phyloP scores from a whole-genome alignment of 2,888 invertebrate species.

The Drosophila longiperda region DNA sequence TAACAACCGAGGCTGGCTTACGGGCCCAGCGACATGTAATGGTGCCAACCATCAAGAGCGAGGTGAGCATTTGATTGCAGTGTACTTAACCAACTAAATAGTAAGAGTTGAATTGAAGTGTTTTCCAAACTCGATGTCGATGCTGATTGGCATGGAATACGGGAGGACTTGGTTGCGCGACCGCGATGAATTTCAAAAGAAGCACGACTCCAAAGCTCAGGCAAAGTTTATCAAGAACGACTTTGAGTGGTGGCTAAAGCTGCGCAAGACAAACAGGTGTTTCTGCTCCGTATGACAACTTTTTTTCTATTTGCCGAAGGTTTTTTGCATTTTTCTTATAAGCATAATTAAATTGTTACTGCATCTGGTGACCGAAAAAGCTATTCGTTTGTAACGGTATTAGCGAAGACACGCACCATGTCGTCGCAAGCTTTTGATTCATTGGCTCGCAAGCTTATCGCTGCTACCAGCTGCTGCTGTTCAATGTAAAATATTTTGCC shows the following conservation, averaged over 20 bases:
- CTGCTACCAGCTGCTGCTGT: slow-evolving; percentile 3
- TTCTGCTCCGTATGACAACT: slow-evolving; percentile 54
- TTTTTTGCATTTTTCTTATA: slow-evolving; percentile 1
- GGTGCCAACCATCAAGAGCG: slow-evolving; percentile 61
- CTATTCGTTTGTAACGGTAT: slow-evolving; percentile 29
- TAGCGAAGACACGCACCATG: slow-evolving; percentile 34
- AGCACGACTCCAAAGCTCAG: slow-evolving; percentile 32
- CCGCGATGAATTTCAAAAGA: slow-evolving; percentile 45
- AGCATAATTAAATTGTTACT: not conserved
- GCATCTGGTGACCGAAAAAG: slow-evolving; percentile 5
- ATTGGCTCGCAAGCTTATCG: not conserved
- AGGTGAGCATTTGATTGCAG: slow-evolving; percentile 52
- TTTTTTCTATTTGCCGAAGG: not conserved
- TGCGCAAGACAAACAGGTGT: slow-evolving; percentile 55
- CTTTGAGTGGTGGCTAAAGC: slow-evolving; percentile 68
- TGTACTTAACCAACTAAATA: not conserved
- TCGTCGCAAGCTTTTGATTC: slow-evolving; percentile 40
- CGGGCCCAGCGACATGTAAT: slow-evolving; percentile 40
- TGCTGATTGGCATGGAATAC: slow-evolving; percentile 67
- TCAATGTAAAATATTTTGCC: slow-evolving; percentile 21
- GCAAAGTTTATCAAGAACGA: slow-evolving; percentile 68
- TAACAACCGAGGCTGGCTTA: slow-evolving; percentile 57
- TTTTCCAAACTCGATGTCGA: slow-evolving; percentile 50
- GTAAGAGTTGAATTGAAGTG: slow-evolving; percentile 25
- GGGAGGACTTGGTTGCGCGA: slow-evolving; percentile 67